Base-by-base conservation (phyloP, 2,113 vertebrate species). In the Motacilla alba region DNA sequence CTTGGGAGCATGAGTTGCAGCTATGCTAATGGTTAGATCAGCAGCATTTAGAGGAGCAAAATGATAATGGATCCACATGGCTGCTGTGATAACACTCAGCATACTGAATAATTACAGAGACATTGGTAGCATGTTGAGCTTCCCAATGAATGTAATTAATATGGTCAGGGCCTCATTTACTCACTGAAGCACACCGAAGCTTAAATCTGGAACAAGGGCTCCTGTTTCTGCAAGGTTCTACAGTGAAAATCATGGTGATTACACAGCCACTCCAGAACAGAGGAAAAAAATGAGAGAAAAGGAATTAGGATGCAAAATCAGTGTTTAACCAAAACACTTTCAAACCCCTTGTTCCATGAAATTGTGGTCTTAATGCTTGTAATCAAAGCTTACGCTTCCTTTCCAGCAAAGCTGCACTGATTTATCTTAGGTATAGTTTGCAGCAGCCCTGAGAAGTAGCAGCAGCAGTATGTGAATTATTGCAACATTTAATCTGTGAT, bases 61-160 rank as follows among this genome's bases (percentile, higher is more conserved):
- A 93, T 94, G 77, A 94, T 95, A 95, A 96, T 91, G 68, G 90
- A 95, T 95, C 94, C 94, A 92, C 91, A 91, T 93, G 94, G 93
- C 91, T 97, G 93, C 87, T 95, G 63, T 35, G 94, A 96, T 95
- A 97, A 96, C 83, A 93, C 74, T 91, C 93, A 91, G 77, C 78
- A 95, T 81, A 86, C 90, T 96, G 93, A 84, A 85, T 96, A 97
- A 97, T 97, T 96, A 95, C 85, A 82, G 87, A 87, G 83, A 83
- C 90, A 80, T 62, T 77, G 85, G 81, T 94, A 95, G 56, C 83
- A 94, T 83, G 89, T 95, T 90, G 91, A 92, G 90, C 74, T 95
- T 95, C 81, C 53, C 35, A 78, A 88, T 87, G 89, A 95, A 92
- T 41, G 64, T 92, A 96, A 96, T 95, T 97, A 95, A 93, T 95